Conservation (phyloP, 1,140 invertebrate species). For the Dreissena rostriformis region DNA sequence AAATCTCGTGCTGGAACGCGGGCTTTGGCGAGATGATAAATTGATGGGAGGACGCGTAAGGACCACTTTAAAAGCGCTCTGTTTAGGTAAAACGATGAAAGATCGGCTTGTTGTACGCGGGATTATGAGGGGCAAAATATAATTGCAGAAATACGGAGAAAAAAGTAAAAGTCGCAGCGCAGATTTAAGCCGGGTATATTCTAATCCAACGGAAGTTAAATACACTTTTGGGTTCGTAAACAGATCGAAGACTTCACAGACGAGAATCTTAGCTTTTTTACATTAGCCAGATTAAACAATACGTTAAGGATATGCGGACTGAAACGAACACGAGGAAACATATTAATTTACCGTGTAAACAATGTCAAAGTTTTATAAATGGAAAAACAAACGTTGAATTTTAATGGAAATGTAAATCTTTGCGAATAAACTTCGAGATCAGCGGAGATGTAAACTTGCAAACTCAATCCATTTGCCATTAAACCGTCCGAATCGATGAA, state of each 20-base stretch:
- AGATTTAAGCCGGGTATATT: background rate
- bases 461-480: constrained; percentile 22
- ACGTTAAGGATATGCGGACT: constrained; percentile 52
- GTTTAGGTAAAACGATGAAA: constrained; percentile 52
- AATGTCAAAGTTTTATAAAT: constrained; percentile 57
- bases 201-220: background rate
- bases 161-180: constrained; percentile 3
- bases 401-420: constrained; percentile 59
- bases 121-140: constrained; percentile 47
- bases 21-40: constrained; percentile 52
- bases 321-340: constrained; percentile 50
- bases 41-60: constrained; percentile 47
- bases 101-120: constrained; percentile 49
- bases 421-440: constrained; percentile 46
- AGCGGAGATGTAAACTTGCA: constrained; percentile 52
- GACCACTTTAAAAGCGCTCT: constrained; percentile 44
- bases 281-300: constrained; percentile 42
- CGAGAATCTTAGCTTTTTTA: constrained; percentile 52
- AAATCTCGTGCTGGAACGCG: constrained; percentile 25
- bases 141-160: constrained; percentile 50
- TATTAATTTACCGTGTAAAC: constrained; percentile 57
- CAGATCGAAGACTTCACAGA: constrained; percentile 49
- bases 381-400: constrained; percentile 30
- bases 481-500: too few relatives aligned
- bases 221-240: constrained; percentile 25